These are phyloP conservation scores for Prosopocoilus inquinatus DNA, from an alignment of 2,888 invertebrate species.

Conservation along the genomic window DNA sequence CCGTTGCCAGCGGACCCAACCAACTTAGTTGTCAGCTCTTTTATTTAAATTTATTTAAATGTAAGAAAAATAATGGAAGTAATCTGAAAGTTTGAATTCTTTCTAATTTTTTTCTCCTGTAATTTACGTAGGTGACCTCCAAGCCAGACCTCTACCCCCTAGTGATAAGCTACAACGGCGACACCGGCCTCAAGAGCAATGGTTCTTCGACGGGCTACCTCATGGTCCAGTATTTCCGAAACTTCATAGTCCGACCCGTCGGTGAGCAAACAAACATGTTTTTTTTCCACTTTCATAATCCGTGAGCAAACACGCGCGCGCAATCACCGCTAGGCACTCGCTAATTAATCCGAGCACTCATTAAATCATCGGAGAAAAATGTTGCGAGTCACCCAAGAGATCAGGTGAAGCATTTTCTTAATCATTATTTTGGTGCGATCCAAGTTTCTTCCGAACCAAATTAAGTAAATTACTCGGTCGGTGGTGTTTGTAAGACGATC, in stretches of 20 bases:
- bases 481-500: neutral
- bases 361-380: no score
- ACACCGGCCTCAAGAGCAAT: slow-evolving; percentile 63
- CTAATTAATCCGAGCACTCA: no score
- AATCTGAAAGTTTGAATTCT: neutral
- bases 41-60: neutral
- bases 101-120: neutral
- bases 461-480: neutral
- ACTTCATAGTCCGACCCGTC: slow-evolving; percentile 72
- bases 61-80: no score
- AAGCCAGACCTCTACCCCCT: slow-evolving; percentile 84
- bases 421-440: no score
- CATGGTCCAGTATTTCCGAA: slow-evolving; percentile 82
- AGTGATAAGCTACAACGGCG: slow-evolving; percentile 76
- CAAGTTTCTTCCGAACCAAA: no score
- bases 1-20: no score
- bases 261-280: slow-evolving; percentile 47
- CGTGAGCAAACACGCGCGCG: no score
- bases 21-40: no score
- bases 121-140: slow-evolving; percentile 67
- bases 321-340: no score
- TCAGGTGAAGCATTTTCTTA: no score
- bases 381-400: no score
- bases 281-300: no score
- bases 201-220: slow-evolving; percentile 70